A percentile compares a stretch with the other conserved stretches of the same genome.
Evolutionary conservation across 2,888 invertebrate genomes (phyloP).

Genomic region (Adineta ricciae): DNA sequence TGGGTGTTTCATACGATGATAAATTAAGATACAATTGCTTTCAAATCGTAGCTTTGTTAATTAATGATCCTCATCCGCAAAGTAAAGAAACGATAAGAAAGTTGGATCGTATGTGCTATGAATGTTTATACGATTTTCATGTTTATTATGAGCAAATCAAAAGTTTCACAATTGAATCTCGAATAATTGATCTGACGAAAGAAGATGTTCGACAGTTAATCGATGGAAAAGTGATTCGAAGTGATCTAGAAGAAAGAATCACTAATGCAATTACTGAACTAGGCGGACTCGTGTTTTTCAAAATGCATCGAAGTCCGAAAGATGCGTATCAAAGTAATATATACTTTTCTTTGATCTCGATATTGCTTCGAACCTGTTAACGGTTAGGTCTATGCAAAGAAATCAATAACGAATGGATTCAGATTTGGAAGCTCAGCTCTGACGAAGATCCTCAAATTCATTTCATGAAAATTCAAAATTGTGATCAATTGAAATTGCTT

Average conservation of each 20-base stretch:
- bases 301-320: slow-evolving; percentile 4
- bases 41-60: not conserved
- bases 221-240: not conserved
- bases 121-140: not conserved
- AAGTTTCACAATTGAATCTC: not conserved
- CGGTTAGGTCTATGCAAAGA: not conserved
- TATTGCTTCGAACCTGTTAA: not conserved
- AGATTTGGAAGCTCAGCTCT: not conserved
- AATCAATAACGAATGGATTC: not conserved
- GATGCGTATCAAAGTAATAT: not conserved
- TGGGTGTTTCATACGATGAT: not conserved
- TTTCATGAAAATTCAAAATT: slow-evolving; percentile 4
- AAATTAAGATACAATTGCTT: not conserved
- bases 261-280: not conserved
- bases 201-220: not conserved
- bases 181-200: not conserved
- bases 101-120: not conserved
- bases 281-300: not conserved
- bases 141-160: not conserved
- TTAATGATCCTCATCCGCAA: not conserved
- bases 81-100: not conserved
- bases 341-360: not conserved
- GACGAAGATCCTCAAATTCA: not conserved
- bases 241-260: not conserved
- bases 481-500: not conserved